A percentile compares a stretch with the other conserved stretches of the same genome.
These are phyloP conservation scores for Papilio demoleus DNA, from an alignment of 2,888 invertebrate genomes.

Conservation along the genomic window DNA sequence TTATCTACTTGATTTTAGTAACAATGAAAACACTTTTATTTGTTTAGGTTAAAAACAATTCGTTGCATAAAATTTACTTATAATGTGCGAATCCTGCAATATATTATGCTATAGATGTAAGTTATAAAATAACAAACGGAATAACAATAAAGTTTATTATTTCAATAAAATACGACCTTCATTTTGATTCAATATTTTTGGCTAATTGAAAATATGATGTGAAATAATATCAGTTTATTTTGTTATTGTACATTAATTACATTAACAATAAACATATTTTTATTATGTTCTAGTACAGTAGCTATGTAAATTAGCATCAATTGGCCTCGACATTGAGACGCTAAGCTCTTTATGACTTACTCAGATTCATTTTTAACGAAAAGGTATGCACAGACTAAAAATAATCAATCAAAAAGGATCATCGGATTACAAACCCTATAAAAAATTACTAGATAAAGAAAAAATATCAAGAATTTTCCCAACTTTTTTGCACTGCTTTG, in stretches of 20 bases:
- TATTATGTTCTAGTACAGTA: not conserved
- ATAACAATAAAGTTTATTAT: too few relatives aligned
- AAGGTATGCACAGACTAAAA: not conserved
- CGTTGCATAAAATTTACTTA: not conserved
- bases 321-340: not conserved
- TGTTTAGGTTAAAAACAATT: too few relatives aligned
- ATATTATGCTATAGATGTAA: too few relatives aligned
- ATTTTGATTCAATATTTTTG: not conserved
- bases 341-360: not conserved
- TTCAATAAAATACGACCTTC: not conserved
- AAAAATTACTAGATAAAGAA: too few relatives aligned
- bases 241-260: not conserved
- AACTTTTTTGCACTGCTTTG: not conserved
- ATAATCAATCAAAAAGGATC: not conserved
- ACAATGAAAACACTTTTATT: too few relatives aligned
- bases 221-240: not conserved
- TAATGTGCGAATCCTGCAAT: too few relatives aligned
- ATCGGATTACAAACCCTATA: not conserved
- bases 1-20: too few relatives aligned
- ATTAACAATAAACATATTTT: not conserved
- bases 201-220: not conserved
- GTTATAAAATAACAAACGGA: too few relatives aligned
- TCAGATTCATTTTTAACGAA: too few relatives aligned
- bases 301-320: not conserved
- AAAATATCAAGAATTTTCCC: too few relatives aligned